Base-by-base conservation (phyloP, 2,888 invertebrate genomes). In the Eurytoma adleriae region DNA sequence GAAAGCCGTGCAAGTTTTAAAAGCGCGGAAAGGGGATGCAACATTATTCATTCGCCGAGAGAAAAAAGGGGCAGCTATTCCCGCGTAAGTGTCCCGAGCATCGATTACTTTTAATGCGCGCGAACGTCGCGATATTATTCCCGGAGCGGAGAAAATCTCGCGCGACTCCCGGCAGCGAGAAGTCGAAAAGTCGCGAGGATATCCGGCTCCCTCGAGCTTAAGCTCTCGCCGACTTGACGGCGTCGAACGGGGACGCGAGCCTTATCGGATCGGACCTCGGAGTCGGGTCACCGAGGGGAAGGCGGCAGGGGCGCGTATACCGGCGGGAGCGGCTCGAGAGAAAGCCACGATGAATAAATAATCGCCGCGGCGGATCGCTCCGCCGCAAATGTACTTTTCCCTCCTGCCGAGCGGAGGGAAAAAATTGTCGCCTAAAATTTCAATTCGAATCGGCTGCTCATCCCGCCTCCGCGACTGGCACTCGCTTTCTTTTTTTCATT, bases 241-340 rank as follows among this genome's bases (percentile, higher is more conserved):
- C 84, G 80, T 78, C 84, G 85, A 84, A 86, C 27, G 84, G 83
- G 84, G 83, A 84, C 84, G 85, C 84, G 82, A 78, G 84, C 85
- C 84, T 86, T 86, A 85, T 85, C 86, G 84, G 86, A 86, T 88
- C 86, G 85, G 84, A 85, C 85, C 85, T 70, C 79, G 77, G 75
- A 81, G 81, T 83, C 82, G 80, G 85, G 83, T 84, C 85, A 81
- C 81, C 76, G 30, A 20, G n/a, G 5, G 48, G 18, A 12, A 50
- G 13, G 40, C 14, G 24, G 67, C 1, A 57, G 70, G 18, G 12
- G 57, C n/a, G 20, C 2, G 30, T 30, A 5, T n/a, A 40, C 76
- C 67, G 54, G n/a, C 13, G 67, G 67, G 56, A 72, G 13, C 3
- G 30, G 7, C 16, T 48, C n/a, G 40, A 30, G 16, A 30, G 40